Evolutionary conservation across 2,113 vertebrate species (phyloP).

Genomic region (Callaeas wilsoni): DNA sequence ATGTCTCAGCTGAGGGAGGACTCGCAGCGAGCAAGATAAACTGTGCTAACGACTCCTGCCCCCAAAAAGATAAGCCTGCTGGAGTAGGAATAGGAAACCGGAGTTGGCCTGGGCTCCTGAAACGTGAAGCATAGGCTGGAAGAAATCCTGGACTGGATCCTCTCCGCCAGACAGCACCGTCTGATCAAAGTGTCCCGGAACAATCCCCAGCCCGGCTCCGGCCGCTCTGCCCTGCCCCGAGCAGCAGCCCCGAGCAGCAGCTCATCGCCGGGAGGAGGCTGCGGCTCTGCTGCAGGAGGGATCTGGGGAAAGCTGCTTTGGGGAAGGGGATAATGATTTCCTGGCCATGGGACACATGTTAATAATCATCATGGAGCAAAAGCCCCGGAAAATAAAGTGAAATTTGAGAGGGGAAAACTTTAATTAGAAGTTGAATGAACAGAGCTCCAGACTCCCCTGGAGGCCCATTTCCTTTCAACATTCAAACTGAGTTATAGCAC

Average conservation of each 20-base stretch:
- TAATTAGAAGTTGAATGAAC: slow-evolving; percentile 65
- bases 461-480: slow-evolving; percentile 66
- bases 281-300: background rate
- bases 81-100: slow-evolving; percentile 60
- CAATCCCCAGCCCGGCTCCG: background rate
- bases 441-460: slow-evolving; percentile 54
- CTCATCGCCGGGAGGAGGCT: background rate
- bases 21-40: slow-evolving; percentile 49
- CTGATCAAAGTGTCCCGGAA: background rate
- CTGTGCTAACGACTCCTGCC: slow-evolving; percentile 48
- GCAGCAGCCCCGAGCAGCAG: background rate
- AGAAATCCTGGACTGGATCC: slow-evolving; percentile 79
- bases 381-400: slow-evolving; percentile 64
- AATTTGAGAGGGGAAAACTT: slow-evolving; percentile 67
- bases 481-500: slow-evolving; percentile 64
- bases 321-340: slow-evolving; percentile 26
- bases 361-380: slow-evolving; percentile 57
- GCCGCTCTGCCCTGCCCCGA: background rate
- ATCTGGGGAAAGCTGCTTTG: background rate
- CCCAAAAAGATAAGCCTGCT: slow-evolving; percentile 56
- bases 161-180: background rate
- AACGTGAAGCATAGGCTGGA: slow-evolving; percentile 55
- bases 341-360: slow-evolving; percentile 51
- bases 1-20: slow-evolving; percentile 35
- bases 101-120: slow-evolving; percentile 49